A percentile compares a stretch with the other conserved stretches of the same genome.
Conservation (phyloP, 2,797 vertebrate genomes). For the Geotrypetes seraphini region DNA sequence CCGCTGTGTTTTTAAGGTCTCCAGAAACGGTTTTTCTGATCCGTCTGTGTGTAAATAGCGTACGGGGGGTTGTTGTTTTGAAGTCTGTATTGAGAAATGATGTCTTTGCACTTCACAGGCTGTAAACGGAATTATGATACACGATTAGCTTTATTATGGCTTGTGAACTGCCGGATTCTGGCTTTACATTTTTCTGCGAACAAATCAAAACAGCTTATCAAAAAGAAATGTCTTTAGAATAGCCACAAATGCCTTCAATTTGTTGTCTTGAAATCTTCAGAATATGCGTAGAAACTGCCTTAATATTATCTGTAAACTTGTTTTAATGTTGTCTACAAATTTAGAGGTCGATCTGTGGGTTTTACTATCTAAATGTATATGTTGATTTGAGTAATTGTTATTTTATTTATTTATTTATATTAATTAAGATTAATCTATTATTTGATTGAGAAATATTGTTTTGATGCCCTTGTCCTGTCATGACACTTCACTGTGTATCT, state of each 20-base stretch:
- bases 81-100: constrained; percentile 50
- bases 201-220: constrained; percentile 48
- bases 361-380: constrained; percentile 75
- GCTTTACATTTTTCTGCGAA: constrained; percentile 63
- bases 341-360: constrained; percentile 43
- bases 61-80: constrained; percentile 54
- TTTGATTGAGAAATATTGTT: constrained; percentile 75
- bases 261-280: constrained; percentile 65
- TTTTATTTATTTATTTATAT: constrained; percentile 95
- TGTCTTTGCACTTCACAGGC: constrained; percentile 70
- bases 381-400: constrained; percentile 73
- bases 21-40: constrained; percentile 26
- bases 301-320: constrained; percentile 62
- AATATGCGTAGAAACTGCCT: constrained; percentile 87
- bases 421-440: constrained; percentile 68
- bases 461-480: constrained; percentile 53
- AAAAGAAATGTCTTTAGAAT: constrained; percentile 63
- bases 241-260: constrained; percentile 85
- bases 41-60: constrained; percentile 32
- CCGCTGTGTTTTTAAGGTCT: constrained; percentile 31
- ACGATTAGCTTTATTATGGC: constrained; percentile 87
- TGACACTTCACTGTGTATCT: constrained; percentile 77
- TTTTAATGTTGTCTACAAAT: constrained; percentile 44
- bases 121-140: constrained; percentile 55
- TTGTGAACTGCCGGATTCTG: constrained; percentile 73